Conservation (phyloP, 92 coral and sea anemone species). For the Plumapathes pennacea region DNA sequence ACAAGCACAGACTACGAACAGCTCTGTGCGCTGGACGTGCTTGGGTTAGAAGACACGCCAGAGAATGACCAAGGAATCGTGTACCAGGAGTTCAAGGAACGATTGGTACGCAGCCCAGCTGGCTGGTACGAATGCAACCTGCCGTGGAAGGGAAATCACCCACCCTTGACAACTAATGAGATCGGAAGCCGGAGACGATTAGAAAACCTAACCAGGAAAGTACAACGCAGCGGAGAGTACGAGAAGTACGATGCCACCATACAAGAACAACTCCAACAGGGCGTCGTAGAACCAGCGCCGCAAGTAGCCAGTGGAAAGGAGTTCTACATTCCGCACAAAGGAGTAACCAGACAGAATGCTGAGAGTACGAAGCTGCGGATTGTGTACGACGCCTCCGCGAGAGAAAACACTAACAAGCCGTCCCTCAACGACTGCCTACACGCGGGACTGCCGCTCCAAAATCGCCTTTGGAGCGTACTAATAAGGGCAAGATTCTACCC, state of each 20-base stretch:
- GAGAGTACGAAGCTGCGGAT: conserved; percentile 46
- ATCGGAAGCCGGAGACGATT: background rate
- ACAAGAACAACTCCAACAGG: conserved; percentile 37
- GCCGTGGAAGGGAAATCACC: conserved; percentile 4
- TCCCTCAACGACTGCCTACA: conserved; percentile 52
- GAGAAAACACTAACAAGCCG: background rate
- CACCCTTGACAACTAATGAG: background rate
- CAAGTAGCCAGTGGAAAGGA: conserved; percentile 15
- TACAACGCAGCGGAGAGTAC: conserved; percentile 5
- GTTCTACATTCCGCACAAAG: conserved; percentile 7
- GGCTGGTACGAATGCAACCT: conserved; percentile 1
- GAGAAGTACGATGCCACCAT: conserved; percentile 35
- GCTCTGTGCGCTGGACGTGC: conserved; percentile 45
- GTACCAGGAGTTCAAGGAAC: background rate
- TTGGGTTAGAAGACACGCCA: conserved; percentile 34
- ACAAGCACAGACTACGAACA: conserved; percentile 26
- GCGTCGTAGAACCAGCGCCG: conserved; percentile 44
- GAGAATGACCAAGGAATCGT: conserved; percentile 18
- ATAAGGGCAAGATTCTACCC: conserved; percentile 19
- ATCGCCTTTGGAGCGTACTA: conserved; percentile 29
- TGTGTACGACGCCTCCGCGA: conserved; percentile 55
- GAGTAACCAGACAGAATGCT: conserved; percentile 36
- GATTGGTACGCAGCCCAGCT: background rate
- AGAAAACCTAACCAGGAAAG: background rate
- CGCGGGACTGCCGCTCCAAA: conserved; percentile 34